Percentiles rank a stretch among this genome's conserved stretches.
Conservation (phyloP, 2,113 vertebrate genomes). For the Tragelaphus buxtoni region DNA sequence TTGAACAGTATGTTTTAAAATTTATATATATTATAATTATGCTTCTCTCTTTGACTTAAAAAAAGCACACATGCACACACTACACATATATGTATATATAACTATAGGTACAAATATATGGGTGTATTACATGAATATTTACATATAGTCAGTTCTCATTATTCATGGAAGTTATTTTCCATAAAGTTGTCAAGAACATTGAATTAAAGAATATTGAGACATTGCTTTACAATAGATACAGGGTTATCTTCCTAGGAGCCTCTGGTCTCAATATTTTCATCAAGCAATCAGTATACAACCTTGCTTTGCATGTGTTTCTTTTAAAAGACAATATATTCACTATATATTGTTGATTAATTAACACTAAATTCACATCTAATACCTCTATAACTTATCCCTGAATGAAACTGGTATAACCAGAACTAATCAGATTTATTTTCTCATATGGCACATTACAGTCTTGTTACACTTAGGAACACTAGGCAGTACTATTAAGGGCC, state of each 20-base stretch:
- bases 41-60: neutral
- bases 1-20: neutral
- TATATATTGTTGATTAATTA: neutral
- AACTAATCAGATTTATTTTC: neutral
- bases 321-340: neutral
- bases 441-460: neutral
- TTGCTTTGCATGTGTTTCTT: neutral
- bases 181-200: neutral
- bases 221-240: neutral
- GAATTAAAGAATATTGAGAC: neutral
- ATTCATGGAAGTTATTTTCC: neutral
- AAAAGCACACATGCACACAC: neutral
- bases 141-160: neutral
- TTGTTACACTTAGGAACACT: neutral
- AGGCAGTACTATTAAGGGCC: neutral
- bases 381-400: neutral
- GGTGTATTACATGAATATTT: neutral
- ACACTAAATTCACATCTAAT: neutral
- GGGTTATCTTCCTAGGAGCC: neutral
- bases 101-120: neutral
- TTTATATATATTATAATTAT: neutral
- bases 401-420: neutral
- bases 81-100: neutral
- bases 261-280: neutral
- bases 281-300: neutral